Evolutionary conservation across 2,888 invertebrate genomes (phyloP), one percentile per base, ranked within the genome.

Genomic region (Eledona agricola): DNA sequence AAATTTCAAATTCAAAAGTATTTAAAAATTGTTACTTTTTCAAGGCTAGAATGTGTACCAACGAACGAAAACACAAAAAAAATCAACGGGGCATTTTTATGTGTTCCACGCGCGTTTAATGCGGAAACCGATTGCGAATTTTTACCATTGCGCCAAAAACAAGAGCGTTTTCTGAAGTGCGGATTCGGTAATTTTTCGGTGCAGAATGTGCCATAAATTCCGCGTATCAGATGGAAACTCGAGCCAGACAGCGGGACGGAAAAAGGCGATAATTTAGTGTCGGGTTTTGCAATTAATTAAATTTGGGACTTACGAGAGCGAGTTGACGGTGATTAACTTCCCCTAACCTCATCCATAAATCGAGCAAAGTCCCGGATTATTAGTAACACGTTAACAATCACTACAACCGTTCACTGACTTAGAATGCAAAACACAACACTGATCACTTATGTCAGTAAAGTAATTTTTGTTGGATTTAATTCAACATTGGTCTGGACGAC

Each of bases 401-500:
- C 40, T 28, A 40, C 51, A 51, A 40, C 51, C 51, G 9, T n/a
- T n/a, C 34, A 46, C 34, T 45, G 12, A 25, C 6, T 22, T 23
- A 34, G n/a, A 34, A 31, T 31, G n/a, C n/a, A 34, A 34, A 23
- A 42, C 42, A 31, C 17, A 7, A 28, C 42, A 29, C 29, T 31
- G 42, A 29, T 29, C 23, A 46, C 46, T 46, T 31, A n/a, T n/a
- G n/a, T n/a, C 4, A 26, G 25, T 26, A 29, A 22, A 9, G 26
- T 51, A 37, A 47, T 17, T 13, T 37, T 56, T 35, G 56, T 43
- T 49, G 51, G 51, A 58, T 61, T 64, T 59, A 60, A 58, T 60
- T 59, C 59, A 57, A 55, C 53, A 57, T 42, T 56, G 60, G 58
- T 58, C 61, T 58, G 57, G 59, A 60, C 56, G 50, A 57, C 52